Evolutionary conservation across 2,797 vertebrate species (phyloP), one percentile per base, ranked within the genome.

Genomic region (Apogon hyalosoma): DNA sequence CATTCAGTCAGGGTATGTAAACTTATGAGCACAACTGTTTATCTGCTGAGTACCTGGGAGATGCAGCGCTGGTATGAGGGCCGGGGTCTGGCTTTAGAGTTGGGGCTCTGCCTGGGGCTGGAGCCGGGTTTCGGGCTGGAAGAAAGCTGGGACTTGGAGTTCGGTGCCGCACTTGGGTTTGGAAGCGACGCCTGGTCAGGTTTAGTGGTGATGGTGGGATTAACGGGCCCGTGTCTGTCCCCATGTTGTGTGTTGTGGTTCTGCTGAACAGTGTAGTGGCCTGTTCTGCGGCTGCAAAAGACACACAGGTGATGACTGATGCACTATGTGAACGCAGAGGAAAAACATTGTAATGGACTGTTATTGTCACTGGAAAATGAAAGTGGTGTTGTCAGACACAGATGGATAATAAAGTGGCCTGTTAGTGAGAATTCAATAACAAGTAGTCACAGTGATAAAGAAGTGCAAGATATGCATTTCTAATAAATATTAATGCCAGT

Each of bases 231-330:
- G 24, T 61, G 7, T 65, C 13, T 47, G 71, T 87, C 79, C 6
- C 40, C 79, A 14, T 64, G 71, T 0, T 72, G 79, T 5, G 54
- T 1, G 60, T 51, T 75, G 41, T 78, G 84, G 69, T 63, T 87
- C 68, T 87, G 88, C 70, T 88, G 95, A 79, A 93, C 94, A 82
- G 89, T 93, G 77, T 96, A 96, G 11, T 97, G 95, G 57, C 96
- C 96, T 49, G 92, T 92, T 51, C 91, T 95, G 59, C 93, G 91
- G 75, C 96, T 98, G 55, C 0, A 73, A 42, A 2, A 12, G 16
- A 87, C 2, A 76, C 16, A 63, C 14, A 16, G 19, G 10, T 49
- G 6, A 49, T 19, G 21, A 49, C 7, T 12, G 10, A 13, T 9
- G 21, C 2, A 24, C 21, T 24, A 24, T 24, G 21, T 24, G 21